Evolutionary conservation across 2,888 invertebrate genomes (phyloP).

Genomic region (Drosophila affinis): DNA sequence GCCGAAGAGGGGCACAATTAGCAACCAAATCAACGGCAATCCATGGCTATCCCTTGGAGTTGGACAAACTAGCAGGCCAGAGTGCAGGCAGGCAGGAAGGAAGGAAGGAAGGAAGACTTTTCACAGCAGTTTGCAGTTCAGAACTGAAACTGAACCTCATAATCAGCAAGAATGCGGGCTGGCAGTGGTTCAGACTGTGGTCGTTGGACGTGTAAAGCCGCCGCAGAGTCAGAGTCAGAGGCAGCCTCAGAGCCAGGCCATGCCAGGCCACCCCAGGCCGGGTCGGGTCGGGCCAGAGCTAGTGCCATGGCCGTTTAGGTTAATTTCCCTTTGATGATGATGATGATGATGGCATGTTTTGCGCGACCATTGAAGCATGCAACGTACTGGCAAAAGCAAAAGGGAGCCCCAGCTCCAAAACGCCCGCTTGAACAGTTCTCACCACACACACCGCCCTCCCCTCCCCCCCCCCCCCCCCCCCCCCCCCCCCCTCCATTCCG

Average conservation of each 20-base stretch:
- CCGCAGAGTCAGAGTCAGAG: conserved; percentile 47
- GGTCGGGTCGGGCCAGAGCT: not conserved
- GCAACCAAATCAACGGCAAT: conserved; percentile 59
- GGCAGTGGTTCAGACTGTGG: conserved; percentile 19
- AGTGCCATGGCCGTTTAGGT: conserved; percentile 74
- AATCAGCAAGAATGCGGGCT: conserved; percentile 56
- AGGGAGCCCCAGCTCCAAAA: conserved; percentile 11
- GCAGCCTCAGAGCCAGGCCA: conserved; percentile 15
- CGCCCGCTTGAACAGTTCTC: conserved; percentile 73
- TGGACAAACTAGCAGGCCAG: conserved; percentile 18
- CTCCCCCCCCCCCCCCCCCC: not conserved
- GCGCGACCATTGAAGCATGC: conserved; percentile 81
- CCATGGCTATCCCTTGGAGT: conserved; percentile 26
- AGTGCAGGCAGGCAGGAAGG: conserved; percentile 7
- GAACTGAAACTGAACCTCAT: conserved; percentile 57
- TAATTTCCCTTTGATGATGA: conserved; percentile 80
- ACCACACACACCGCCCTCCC: not conserved
- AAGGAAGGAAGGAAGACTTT: conserved; percentile 21
- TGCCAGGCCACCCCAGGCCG: not conserved
- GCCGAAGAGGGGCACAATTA: conserved; percentile 66
- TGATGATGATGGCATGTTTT: conserved; percentile 76
- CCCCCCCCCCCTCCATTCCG: not conserved
- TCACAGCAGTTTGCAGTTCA: conserved; percentile 51
- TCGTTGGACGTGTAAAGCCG: conserved; percentile 44
- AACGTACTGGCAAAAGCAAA: conserved; percentile 64